Percentiles rank a stretch among this genome's conserved stretches.
phyloP scores from a whole-genome alignment of 2,113 vertebrate genomes.

The Montifringilla adamsi region DNA sequence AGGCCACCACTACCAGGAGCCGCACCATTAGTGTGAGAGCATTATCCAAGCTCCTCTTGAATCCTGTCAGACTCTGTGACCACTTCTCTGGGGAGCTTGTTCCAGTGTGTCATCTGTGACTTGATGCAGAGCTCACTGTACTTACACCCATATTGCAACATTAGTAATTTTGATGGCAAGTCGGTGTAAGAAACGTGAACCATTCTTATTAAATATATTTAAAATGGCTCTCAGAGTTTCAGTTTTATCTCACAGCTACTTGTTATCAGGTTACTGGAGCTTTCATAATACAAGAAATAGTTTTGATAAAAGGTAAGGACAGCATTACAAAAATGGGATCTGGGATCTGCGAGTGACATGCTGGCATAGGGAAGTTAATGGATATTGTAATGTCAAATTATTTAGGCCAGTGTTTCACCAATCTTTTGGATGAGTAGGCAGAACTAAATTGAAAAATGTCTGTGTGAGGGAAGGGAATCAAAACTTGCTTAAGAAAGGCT shows the following conservation, averaged over 20 bases:
- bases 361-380: neutral
- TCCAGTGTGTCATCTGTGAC: neutral
- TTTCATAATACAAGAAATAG: neutral
- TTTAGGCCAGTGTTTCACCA: neutral
- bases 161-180: neutral
- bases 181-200: neutral
- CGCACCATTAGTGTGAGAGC: too few species aligned
- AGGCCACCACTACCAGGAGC: too few species aligned
- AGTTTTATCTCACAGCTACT: neutral
- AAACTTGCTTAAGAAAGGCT: neutral
- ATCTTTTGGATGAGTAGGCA: neutral
- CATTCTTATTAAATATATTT: neutral
- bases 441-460: neutral
- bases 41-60: neutral
- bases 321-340: neutral
- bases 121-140: neutral
- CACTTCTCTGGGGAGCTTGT: too few species aligned
- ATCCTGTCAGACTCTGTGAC: neutral
- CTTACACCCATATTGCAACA: neutral
- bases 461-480: neutral
- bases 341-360: neutral
- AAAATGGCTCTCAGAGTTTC: neutral
- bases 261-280: neutral
- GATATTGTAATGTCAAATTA: neutral
- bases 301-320: neutral